Base-by-base conservation (phyloP, 2,888 invertebrate species). In the Papilio protenor region DNA sequence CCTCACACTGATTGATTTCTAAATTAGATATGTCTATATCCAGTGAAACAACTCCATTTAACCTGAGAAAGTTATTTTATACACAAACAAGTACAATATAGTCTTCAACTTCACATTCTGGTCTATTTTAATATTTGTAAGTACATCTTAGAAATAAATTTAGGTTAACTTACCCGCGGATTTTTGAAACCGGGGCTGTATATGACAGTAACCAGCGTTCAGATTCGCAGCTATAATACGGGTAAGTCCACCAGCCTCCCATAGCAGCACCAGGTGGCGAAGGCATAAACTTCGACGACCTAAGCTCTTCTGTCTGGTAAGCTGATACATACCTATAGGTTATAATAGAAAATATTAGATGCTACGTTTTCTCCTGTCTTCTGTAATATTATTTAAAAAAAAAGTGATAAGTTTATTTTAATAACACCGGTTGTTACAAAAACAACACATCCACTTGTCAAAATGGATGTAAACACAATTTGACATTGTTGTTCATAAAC, bases 1-100 rank as follows among this genome's bases (percentile, higher is more conserved):
- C 87, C 85, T 98, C 98, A 90, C 98, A 98, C 87, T 98, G 98
- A 92, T 98, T 98, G 84, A 98, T 96, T 88, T 97, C 97, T 90
- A 98, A 93, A 82, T 95, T 95, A 80, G 97, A 97, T 87, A 98
- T 96, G 92, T 98, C 97, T 86, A 98, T 96, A 91, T 98, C 98
- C 82, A 98, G 85, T 27, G 95, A 95, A 71, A 89, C 96, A 94
- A 94, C 88, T 76, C 94, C 94, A 87, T 92, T 94, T 73, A 93
- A 87, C 75, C 94, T 94, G 90, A 77, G 16, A 76, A 18, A 72
- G 75, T 80, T 33, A 73, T 76, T 76, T 66, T 66, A 27, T 33
- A 61, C 14, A 18, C 27, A 40, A 66, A 66, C 64, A 11, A 40
- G 3, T 18, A 18, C 1, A 27, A 59, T 49, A 49, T 33, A 33